A percentile compares a stretch with the other conserved stretches of the same genome.
Conservation (phyloP, 2,888 invertebrate genomes). For the Macaria liturata region DNA sequence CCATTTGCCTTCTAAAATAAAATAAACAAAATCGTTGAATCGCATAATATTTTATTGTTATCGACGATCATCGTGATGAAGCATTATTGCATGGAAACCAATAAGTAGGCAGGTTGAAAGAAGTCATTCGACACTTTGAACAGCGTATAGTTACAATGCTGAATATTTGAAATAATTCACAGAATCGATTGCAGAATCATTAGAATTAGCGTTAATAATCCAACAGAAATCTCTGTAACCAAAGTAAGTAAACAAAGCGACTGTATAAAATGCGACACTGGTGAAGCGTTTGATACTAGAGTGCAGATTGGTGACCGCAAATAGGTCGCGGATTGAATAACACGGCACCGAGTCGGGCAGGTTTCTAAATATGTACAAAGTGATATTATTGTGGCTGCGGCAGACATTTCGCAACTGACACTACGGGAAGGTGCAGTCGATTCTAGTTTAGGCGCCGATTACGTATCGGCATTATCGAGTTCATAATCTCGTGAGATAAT, state of each 20-base stretch:
- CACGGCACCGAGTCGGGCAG: conserved; percentile 64
- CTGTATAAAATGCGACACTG: conserved; percentile 29
- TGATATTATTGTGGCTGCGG: conserved; percentile 26
- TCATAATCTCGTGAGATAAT: conserved; percentile 35
- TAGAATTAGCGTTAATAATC: too few relatives aligned
- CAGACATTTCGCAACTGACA: conserved; percentile 36
- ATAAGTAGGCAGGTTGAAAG: background rate
- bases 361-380: conserved; percentile 77
- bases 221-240: conserved; percentile 1
- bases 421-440: conserved; percentile 36
- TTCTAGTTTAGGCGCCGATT: conserved; percentile 38
- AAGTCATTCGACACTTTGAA: too few relatives aligned
- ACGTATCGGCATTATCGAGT: conserved; percentile 35
- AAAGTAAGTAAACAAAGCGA: conserved; percentile 8
- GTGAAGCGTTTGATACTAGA: conserved; percentile 42
- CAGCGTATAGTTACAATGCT: too few relatives aligned
- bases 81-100: conserved; percentile 2
- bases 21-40: too few relatives aligned
- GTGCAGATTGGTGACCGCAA: conserved; percentile 68
- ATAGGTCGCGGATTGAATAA: conserved; percentile 80
- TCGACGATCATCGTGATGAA: conserved; percentile 1
- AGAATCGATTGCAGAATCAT: too few relatives aligned
- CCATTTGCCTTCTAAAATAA: conserved; percentile 1
- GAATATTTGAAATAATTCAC: too few relatives aligned
- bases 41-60: too few relatives aligned